Percentiles rank a stretch among this genome's conserved stretches.
Conservation (phyloP, 2,113 vertebrate species). For the Benthochromis sp. region DNA sequence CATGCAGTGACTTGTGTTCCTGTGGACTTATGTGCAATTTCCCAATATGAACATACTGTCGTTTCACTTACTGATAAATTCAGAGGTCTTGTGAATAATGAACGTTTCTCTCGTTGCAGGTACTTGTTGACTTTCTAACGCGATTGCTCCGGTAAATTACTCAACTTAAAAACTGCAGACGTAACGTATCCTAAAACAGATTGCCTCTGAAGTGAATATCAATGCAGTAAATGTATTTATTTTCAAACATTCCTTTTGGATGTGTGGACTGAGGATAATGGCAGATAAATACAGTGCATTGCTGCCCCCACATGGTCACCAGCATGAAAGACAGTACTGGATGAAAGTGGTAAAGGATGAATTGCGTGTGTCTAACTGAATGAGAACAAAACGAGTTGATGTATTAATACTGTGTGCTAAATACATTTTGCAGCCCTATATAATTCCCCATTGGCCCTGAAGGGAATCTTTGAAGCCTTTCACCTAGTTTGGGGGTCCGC, state of each 20-base stretch:
- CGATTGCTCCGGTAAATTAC: fast-evolving
- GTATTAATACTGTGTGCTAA: background rate
- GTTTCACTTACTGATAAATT: background rate
- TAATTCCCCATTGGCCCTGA: background rate
- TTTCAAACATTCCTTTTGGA: background rate
- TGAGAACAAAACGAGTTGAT: background rate
- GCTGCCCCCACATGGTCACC: constrained; percentile 54
- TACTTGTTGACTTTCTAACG: background rate
- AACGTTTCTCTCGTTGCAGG: background rate
- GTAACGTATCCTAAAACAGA: background rate
- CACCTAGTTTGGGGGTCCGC: fast-evolving
- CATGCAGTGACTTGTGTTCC: background rate
- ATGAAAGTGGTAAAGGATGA: background rate
- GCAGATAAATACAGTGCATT: background rate
- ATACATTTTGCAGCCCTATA: background rate
- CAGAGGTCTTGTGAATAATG: background rate
- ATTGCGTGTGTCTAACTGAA: background rate
- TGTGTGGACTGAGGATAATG: background rate
- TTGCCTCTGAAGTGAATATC: background rate
- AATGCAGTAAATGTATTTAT: background rate
- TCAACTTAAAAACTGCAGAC: background rate
- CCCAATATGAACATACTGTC: background rate
- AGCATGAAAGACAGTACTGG: background rate
- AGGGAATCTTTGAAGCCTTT: background rate
- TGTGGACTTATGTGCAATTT: background rate